phyloP scores from a whole-genome alignment of 1,140 invertebrate species.

The Drosophila lini region DNA sequence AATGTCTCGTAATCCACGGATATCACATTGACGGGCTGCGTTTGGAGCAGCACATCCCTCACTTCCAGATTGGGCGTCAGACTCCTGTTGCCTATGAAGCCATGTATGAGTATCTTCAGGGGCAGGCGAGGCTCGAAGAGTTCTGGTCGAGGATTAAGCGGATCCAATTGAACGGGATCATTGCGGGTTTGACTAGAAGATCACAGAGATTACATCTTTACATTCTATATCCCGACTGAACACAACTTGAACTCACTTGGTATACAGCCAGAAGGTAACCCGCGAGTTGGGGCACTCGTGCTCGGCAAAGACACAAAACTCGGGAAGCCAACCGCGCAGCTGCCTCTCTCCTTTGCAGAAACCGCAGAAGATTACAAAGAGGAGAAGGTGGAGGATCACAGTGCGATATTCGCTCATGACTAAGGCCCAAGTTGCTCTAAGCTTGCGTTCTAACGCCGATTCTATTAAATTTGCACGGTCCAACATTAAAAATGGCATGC shows the following conservation, averaged over 20 bases:
- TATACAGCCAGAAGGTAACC: constrained; percentile 75
- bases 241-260: constrained; percentile 71
- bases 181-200: constrained; percentile 37
- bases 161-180: constrained; percentile 54
- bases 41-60: constrained; percentile 63
- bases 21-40: constrained; percentile 84
- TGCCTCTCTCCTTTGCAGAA: constrained; percentile 8
- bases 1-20: constrained; percentile 86
- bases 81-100: constrained; percentile 65
- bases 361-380: background rate
- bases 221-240: constrained; percentile 5
- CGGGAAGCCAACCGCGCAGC: constrained; percentile 36
- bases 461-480: constrained; percentile 54
- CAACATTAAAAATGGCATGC: constrained; percentile 35
- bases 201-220: background rate
- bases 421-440: constrained; percentile 43
- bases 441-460: constrained; percentile 27
- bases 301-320: constrained; percentile 53
- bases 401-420: constrained; percentile 55
- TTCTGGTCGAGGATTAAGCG: constrained; percentile 61
- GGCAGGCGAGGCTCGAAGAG: constrained; percentile 69
- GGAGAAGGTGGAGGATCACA: constrained; percentile 5
- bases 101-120: constrained; percentile 82
- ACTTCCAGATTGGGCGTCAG: constrained; percentile 71
- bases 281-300: constrained; percentile 64